A percentile compares a stretch with the other conserved stretches of the same genome.
Conservation (phyloP, 2,113 vertebrate genomes). For the Corynorhinus townsendii region DNA sequence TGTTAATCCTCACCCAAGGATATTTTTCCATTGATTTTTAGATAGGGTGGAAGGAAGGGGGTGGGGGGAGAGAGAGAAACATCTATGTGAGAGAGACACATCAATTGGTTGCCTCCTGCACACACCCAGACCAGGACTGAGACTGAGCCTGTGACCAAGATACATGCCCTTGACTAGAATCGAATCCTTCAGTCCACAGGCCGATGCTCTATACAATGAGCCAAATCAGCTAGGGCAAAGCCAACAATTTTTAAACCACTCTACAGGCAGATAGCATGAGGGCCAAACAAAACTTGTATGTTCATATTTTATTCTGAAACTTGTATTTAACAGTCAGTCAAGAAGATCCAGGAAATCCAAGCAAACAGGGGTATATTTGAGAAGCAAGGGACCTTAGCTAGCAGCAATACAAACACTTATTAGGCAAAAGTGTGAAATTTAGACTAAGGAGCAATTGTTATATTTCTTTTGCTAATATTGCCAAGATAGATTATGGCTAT, state of each 20-base stretch:
- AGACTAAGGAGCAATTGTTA: neutral
- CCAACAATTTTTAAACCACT: neutral
- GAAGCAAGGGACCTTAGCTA: neutral
- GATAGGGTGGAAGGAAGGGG: too few species aligned
- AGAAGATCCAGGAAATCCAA: neutral
- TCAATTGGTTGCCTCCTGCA: too few species aligned
- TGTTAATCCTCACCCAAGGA: too few species aligned
- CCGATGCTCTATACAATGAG: too few species aligned
- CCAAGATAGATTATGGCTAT: neutral
- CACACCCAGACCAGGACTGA: too few species aligned
- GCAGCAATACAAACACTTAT: neutral
- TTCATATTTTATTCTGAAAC: slow-evolving; percentile 9
- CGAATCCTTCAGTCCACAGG: too few species aligned
- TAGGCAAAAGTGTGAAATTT: neutral
- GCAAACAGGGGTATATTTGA: neutral
- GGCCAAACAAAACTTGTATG: neutral
- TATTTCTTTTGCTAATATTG: slow-evolving; percentile 12
- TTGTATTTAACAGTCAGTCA: neutral
- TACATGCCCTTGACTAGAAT: too few species aligned
- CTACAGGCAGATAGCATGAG: neutral
- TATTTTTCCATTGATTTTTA: too few species aligned
- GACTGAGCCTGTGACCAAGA: too few species aligned
- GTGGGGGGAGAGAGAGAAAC: too few species aligned
- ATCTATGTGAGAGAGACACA: too few species aligned
- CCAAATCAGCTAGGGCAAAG: too few species aligned